Evolutionary conservation across 2,113 vertebrate genomes (phyloP).

Genomic region (Corydoras maculifer): DNA sequence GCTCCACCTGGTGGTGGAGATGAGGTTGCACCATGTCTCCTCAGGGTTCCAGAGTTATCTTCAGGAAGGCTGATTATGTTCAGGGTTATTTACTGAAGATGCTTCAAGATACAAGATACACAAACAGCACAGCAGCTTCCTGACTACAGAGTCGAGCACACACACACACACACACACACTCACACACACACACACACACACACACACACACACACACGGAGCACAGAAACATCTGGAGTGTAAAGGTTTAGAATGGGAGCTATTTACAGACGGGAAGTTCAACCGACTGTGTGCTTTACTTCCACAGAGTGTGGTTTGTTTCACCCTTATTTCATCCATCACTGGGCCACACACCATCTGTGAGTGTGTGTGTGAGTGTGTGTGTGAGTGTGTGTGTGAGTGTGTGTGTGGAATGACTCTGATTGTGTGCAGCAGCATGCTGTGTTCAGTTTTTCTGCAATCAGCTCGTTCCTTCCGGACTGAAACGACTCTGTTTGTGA

Average conservation of each 20-base stretch:
- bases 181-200: constrained; percentile 2
- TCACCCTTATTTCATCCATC: background rate
- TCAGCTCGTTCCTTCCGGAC: constrained; percentile 7
- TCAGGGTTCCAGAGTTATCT: too few species aligned
- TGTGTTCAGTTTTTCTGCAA: constrained; percentile 18
- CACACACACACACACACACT: background rate
- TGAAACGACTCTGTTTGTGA: constrained; percentile 11
- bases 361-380: background rate
- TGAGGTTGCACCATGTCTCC: too few species aligned
- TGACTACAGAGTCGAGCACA: too few species aligned
- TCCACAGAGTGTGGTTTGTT: background rate
- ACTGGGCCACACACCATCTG: background rate
- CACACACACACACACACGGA: too few species aligned
- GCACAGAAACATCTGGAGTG: background rate
- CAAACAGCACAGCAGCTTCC: too few species aligned
- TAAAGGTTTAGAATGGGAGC: too few species aligned
- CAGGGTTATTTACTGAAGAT: too few species aligned
- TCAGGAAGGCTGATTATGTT: too few species aligned
- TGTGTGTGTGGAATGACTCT: constrained; percentile 5
- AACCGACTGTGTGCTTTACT: background rate
- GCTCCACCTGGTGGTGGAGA: too few species aligned
- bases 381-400: background rate
- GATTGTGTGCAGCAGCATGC: constrained; percentile 27
- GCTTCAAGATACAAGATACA: too few species aligned
- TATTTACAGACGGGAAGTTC: too few species aligned